Conservation (phyloP, 2,797 vertebrate genomes). For the Enteromius anoplus region DNA sequence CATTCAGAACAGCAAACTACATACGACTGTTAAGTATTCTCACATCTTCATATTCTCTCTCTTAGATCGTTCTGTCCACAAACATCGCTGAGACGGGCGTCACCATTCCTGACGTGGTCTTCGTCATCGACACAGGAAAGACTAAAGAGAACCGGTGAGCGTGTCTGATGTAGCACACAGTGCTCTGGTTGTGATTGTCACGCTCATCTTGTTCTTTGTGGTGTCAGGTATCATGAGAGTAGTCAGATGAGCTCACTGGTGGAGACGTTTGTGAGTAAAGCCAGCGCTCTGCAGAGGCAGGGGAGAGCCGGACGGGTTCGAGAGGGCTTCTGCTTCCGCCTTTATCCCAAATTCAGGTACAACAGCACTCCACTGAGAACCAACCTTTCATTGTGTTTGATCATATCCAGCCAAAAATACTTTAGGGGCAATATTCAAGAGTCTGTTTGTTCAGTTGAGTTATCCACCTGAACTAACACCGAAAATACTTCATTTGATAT, state of each 20-base stretch:
- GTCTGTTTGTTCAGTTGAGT: neutral
- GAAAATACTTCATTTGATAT: neutral
- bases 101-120: conserved; percentile 97
- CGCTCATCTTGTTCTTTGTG: conserved; percentile 1
- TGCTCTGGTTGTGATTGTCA: neutral
- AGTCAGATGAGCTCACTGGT: conserved; percentile 99
- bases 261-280: conserved; percentile 96
- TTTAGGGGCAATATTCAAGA: neutral
- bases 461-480: neutral
- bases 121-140: conserved; percentile 94
- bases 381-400: neutral
- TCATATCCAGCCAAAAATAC: neutral
- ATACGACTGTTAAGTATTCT: neutral
- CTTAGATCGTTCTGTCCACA: conserved; percentile 96
- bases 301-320: conserved; percentile 92
- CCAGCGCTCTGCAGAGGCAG: conserved; percentile 95
- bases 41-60: conserved; percentile 45
- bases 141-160: conserved; percentile 96
- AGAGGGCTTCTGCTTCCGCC: conserved; percentile 92
- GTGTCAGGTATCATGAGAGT: conserved; percentile 91
- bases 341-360: conserved; percentile 91
- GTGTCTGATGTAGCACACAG: too few relatives aligned
- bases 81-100: conserved; percentile 98
- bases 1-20: neutral
- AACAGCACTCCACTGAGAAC: neutral